Conservation (phyloP, 2,797 vertebrate genomes). For the Rhabdophis nuchalis region DNA sequence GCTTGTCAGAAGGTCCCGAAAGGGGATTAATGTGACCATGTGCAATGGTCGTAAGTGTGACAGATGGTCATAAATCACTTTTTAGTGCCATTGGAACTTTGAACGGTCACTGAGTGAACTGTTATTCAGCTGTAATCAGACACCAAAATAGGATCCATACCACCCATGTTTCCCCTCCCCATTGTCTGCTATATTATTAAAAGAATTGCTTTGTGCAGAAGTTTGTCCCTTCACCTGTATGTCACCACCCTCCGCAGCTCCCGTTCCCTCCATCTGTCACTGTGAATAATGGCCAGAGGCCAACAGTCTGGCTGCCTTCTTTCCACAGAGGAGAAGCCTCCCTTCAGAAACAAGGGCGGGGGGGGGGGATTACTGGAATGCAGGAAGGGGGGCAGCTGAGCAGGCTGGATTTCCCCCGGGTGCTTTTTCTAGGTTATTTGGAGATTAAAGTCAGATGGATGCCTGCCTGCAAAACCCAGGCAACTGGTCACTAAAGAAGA, state of each 20-base stretch:
- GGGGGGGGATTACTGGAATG: neutral
- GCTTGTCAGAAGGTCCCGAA: neutral
- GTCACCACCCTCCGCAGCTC: slow-evolving; percentile 43
- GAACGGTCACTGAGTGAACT: neutral
- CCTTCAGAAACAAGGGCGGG: slow-evolving; percentile 34
- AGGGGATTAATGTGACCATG: neutral
- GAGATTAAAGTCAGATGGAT: slow-evolving; percentile 50
- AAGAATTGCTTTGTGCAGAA: slow-evolving; percentile 18
- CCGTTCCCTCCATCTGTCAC: slow-evolving; percentile 39
- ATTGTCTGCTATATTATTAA: slow-evolving; percentile 16
- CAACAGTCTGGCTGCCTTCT: slow-evolving; percentile 18
- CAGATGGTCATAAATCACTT: neutral
- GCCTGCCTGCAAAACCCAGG: slow-evolving; percentile 5
- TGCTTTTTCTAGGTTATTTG: slow-evolving; percentile 49
- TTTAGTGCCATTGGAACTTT: neutral
- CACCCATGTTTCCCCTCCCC: slow-evolving; percentile 20
- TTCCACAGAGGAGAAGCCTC: neutral
- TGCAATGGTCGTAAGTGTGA: neutral
- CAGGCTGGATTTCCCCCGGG: slow-evolving; percentile 44
- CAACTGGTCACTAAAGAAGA: too few relatives aligned
- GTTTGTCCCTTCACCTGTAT: slow-evolving; percentile 29
- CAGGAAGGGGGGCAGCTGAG: slow-evolving; percentile 6
- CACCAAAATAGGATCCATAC: slow-evolving; percentile 44
- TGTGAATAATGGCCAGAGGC: slow-evolving; percentile 38
- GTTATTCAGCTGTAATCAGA: neutral